Conservation (phyloP, 2,113 vertebrate genomes). For the Lophura nycthemera region DNA sequence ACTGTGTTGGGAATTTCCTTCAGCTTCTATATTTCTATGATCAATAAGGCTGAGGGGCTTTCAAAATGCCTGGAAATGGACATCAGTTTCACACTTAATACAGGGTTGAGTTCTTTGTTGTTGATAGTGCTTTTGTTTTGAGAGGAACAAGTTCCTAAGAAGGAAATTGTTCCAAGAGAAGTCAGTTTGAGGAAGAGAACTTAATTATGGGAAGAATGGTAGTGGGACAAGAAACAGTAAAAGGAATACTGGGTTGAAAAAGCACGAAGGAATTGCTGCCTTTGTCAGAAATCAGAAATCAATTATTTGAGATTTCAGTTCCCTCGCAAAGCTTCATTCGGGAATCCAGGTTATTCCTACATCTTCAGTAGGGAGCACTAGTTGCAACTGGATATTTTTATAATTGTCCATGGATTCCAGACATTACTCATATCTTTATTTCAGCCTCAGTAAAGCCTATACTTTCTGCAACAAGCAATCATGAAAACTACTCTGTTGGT, state of each 20-base stretch:
- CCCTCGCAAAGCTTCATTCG: neutral
- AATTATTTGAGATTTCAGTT: neutral
- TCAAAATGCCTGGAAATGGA: neutral
- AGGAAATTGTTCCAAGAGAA: neutral
- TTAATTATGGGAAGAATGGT: neutral
- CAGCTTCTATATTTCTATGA: neutral
- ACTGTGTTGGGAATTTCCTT: neutral
- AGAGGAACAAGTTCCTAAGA: neutral
- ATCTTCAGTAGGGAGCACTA: neutral
- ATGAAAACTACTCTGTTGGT: neutral
- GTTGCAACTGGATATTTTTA: neutral
- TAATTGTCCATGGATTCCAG: neutral
- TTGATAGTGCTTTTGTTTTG: neutral
- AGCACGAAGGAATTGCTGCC: neutral
- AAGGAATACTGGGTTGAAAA: neutral
- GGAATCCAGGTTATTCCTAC: neutral
- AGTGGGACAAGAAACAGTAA: neutral
- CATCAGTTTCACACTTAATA: neutral
- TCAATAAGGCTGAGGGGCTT: rapidly evolving
- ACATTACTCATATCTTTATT: neutral
- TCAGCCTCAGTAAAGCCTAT: neutral
- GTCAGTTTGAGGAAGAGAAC: neutral
- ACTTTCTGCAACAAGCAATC: neutral
- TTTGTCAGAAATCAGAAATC: neutral
- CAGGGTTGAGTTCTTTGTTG: neutral